Evolutionary conservation across 2,113 vertebrate species (phyloP), one percentile per base, ranked within the genome.

Genomic region (Gallinago undulata): DNA sequence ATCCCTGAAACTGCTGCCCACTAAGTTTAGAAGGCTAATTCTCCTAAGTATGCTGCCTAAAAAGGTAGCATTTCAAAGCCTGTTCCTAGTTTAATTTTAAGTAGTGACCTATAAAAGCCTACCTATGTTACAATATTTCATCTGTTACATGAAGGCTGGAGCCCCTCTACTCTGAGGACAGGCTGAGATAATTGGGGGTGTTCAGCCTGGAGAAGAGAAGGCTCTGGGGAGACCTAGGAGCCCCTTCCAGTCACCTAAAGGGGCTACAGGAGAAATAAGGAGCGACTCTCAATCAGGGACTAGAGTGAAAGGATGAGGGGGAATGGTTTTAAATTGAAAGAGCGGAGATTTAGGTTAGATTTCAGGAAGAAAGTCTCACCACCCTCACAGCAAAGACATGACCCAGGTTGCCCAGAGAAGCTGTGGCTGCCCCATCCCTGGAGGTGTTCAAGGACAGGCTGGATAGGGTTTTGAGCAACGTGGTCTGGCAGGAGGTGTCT

Each of bases 51-150:
- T 22, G 41, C 41, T 43, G 13, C 41, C 41, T 43, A 43, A 43
- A 43, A 43, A 88, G 27, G 63, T 17, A 89, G 43, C 16, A 60
- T 75, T 91, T 87, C 80, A 89, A 93, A 87, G 53, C 45, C 51
- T 39, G 33, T 28, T 92, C 51, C 64, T 51, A 51, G 43, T 30
- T 84, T 43, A 60, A 67, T 62, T 77, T 80, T 63, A 84, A 66
- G 33, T 4, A 82, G 33, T 7, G 13, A 87, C 47, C 51, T 72
- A 59, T 4, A 59, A 69, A 83, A 55, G 4, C 13, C 33, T 45
- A 39, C 0, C 0, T 12, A 10, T 8, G 43, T 35, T 86, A 75
- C 51, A 48, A 13, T 11, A 81, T 24, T 83, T 21, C 28, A 43
- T 14, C 45, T 72, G 35, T 31, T 59, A 57, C 11, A 66, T 2